Percentiles rank a stretch among this genome's conserved stretches.
Evolutionary conservation across 2,888 invertebrate genomes (phyloP).

Genomic region (Nephrotoma flavescens): DNA sequence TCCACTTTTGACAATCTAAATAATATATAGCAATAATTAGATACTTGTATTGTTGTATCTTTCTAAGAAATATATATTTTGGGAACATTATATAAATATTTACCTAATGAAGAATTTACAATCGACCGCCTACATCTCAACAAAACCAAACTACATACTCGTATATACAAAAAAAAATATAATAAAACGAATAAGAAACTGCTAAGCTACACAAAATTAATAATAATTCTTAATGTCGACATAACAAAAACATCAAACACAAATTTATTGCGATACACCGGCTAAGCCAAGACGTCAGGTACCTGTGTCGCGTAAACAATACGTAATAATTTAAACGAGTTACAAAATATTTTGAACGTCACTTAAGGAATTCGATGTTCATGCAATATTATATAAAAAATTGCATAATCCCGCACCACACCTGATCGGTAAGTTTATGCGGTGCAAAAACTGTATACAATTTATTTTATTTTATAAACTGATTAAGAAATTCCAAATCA

Average conservation of each 20-base stretch:
- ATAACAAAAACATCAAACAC: neutral
- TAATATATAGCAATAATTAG: neutral
- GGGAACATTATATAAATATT: neutral
- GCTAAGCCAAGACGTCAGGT: neutral
- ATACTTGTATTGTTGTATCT: neutral
- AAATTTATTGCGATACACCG: neutral
- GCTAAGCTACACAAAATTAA: neutral
- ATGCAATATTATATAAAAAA: neutral
- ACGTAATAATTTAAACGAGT: neutral
- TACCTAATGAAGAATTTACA: neutral
- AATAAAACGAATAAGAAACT: neutral
- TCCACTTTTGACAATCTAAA: neutral
- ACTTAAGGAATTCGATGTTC: neutral
- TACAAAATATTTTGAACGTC: neutral
- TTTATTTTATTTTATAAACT: neutral
- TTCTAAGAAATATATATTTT: neutral
- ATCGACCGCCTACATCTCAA: neutral
- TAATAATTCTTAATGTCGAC: neutral
- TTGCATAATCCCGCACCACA: neutral
- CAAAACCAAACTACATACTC: neutral
- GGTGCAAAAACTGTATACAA: neutral
- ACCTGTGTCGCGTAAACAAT: neutral
- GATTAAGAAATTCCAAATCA: neutral
- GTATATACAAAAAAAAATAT: neutral
- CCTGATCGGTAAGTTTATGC: neutral